These are phyloP conservation scores for Drosophila affinis DNA, from an alignment of 2,888 invertebrate species.

Conservation along the genomic window DNA sequence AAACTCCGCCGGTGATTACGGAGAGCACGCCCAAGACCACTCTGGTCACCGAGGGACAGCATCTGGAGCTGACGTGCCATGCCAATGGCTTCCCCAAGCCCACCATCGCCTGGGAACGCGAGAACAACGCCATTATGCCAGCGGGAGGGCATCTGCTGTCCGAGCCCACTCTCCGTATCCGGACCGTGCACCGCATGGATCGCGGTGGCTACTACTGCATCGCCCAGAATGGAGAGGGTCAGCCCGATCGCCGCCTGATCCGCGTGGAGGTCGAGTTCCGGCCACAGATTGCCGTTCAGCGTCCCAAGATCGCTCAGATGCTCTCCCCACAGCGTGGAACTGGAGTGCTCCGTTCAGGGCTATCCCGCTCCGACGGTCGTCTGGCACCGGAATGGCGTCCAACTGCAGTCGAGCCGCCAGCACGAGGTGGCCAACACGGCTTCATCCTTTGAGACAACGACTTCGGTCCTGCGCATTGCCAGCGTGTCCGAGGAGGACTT, in stretches of 20 bases:
- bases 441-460: constrained; percentile 81
- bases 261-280: constrained; percentile 83
- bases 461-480: constrained; percentile 81
- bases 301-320: constrained; percentile 83
- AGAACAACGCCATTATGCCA: constrained; percentile 86
- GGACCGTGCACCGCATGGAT: constrained; percentile 80
- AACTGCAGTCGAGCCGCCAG: constrained; percentile 75
- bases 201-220: constrained; percentile 83
- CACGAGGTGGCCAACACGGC: constrained; percentile 82
- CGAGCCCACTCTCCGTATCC: constrained; percentile 79
- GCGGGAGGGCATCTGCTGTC: constrained; percentile 76
- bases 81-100: constrained; percentile 92
- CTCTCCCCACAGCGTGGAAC: constrained; percentile 75
- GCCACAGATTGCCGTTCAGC: constrained; percentile 80
- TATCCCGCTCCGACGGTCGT: constrained; percentile 82
- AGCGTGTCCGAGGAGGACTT: constrained; percentile 79
- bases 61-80: constrained; percentile 86
- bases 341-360: constrained; percentile 83
- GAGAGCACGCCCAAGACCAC: constrained; percentile 78
- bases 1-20: constrained; percentile 81
- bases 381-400: constrained; percentile 81
- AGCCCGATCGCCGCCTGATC: constrained; percentile 79
- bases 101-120: constrained; percentile 87
- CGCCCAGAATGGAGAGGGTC: constrained; percentile 82
- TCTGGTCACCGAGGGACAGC: constrained; percentile 79